Base-by-base conservation (phyloP, 2,113 vertebrate genomes). In the Hippocampus comes region DNA sequence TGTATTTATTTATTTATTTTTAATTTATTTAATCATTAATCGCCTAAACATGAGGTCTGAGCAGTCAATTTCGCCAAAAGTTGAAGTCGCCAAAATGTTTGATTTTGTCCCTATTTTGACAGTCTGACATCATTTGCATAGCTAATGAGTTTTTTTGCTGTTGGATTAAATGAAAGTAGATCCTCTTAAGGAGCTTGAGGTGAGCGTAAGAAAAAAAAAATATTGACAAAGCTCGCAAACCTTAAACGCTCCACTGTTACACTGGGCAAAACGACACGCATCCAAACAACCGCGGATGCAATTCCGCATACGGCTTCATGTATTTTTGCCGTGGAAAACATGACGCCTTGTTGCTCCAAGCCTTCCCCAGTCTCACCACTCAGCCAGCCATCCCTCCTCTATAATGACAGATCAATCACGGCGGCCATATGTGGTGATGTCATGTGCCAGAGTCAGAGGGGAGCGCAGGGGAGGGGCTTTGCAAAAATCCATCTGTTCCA, bases 401-500 rank as follows among this genome's bases (percentile, higher is more conserved):
- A 82, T 41, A 75, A 86, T 20, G 79, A 88, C 85, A 79, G 78
- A 90, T 89, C 85, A 88, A 86, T 89, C 86, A 85, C 80, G 0
- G 65, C 71, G 25, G 72, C 87, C 87, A 87, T 87, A 85, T 91
- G 86, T 85, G 86, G 80, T 87, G 90, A 89, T 89, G 88, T 90
- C 87, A 88, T 89, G 74, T 80, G 86, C 80, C 76, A 85, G 77
- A 78, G 76, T 63, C 81, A 78, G 67, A 10, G 27, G 17, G 23
- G 21, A 21, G 27, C 6, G 51, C 2, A 72, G 71, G 60, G 84
- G 78, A 74, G 79, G 82, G 72, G 75, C 77, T 63, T 70, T 76
- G 43, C 43, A 21, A 75, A 82, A 75, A 82, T 80, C 87, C 90
- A 90, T 89, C 90, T 92, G 89, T 82, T 86, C 73, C 60, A 41